phyloP scores from a whole-genome alignment of 2,797 vertebrate species.

The Pseudopleuronectes americanus region DNA sequence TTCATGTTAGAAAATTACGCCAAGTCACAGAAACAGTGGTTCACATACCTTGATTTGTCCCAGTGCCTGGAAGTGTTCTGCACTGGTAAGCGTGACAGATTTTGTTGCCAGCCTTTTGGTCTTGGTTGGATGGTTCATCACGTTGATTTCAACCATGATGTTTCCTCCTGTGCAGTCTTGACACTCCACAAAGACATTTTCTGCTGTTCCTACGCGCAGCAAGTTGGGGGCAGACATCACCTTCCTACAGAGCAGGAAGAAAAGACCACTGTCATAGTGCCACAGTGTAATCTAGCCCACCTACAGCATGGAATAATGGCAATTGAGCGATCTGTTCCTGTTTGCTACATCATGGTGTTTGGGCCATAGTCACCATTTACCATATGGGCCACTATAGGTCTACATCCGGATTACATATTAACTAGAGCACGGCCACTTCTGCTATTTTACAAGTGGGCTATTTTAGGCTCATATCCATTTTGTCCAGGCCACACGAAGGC shows the following conservation, averaged over 20 bases:
- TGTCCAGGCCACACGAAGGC: no score
- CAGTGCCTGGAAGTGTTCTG: constrained; percentile 32
- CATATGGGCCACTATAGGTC: no score
- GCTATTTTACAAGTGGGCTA: no score
- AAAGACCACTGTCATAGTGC: not conserved
- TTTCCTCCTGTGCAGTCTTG: constrained; percentile 52
- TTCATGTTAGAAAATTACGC: not conserved
- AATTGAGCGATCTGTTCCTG: no score
- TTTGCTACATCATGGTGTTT: no score
- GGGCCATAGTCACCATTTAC: no score
- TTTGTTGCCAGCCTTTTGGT: not conserved
- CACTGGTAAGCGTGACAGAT: constrained; percentile 29
- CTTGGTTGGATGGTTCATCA: constrained; percentile 65
- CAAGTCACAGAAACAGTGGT: not conserved
- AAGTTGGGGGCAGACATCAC: constrained; percentile 77
- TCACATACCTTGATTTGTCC: constrained; percentile 61
- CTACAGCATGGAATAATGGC: no score
- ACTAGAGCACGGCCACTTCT: no score
- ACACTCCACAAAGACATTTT: constrained; percentile 81
- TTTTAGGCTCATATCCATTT: no score
- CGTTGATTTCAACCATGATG: constrained; percentile 18
- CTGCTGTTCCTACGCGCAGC: constrained; percentile 71
- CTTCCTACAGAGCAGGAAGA: constrained; percentile 42
- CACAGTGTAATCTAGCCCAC: no score
- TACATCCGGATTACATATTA: no score